Base-by-base conservation (phyloP, 2,888 invertebrate species). In the Micoletzkya japonica region DNA sequence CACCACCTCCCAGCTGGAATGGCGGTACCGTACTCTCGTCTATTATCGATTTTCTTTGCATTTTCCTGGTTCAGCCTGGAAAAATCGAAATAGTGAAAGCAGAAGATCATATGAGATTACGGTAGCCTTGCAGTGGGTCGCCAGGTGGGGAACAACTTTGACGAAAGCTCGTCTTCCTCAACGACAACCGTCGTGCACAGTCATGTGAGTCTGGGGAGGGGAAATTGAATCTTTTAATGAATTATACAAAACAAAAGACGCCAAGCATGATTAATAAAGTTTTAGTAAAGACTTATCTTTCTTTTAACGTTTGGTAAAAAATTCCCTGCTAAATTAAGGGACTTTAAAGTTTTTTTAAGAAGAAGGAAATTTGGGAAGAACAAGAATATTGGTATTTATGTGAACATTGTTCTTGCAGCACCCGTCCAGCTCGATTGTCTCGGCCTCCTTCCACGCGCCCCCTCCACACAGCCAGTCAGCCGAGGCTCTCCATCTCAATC, bases 401-500 rank as follows among this genome's bases (percentile, higher is more conserved):
- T 39, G 7, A 17, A 39, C 17, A 39, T 10, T 10, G 17, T 39
- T 2, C n/a, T 50, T 32, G 7, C 37, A 66, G 64, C 36, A 37
- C 26, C 64, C 64, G 1, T 66, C 64, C 0, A 54, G 54, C 14
- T 54, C 64, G 24, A 36, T 63, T 0, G 63, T 63, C 50, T 63
- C 63, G 1, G 63, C 50, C 0, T 66, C 64, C 26, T 66, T 66
- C 64, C 54, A 54, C 54, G 64, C 64, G 0, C 64, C 64, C 26
- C 68, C 68, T 6, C 68, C 68, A 20, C 68, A 68, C 49, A 58
- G 57, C 6, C 68, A 68, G 58, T 34, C 34, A 17, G 68, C 68
- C 2, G 68, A 68, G 24, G 68, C 57, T 49, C 58, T 68, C 14
- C 68, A 68, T 34, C 30, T 68, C 39, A 39, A 58, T 30, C 68